A percentile compares a stretch with the other conserved stretches of the same genome.
These are phyloP conservation scores for Asarcornis scutulata DNA, from an alignment of 2,113 vertebrate species.

Conservation along the genomic window DNA sequence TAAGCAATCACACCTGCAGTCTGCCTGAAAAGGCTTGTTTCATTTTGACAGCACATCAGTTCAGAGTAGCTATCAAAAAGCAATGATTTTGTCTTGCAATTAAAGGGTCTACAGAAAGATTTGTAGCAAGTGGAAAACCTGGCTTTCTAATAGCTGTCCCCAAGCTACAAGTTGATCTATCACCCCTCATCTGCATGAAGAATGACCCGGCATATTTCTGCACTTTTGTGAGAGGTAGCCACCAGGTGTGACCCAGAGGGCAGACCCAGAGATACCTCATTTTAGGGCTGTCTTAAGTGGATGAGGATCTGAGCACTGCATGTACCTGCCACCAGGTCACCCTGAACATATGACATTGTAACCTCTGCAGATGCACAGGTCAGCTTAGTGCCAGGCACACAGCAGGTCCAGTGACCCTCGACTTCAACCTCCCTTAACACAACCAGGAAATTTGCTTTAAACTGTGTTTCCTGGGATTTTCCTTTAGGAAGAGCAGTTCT, in stretches of 20 bases:
- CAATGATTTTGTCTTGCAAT: not conserved
- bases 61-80: not conserved
- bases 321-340: accelerated
- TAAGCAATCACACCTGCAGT: not conserved
- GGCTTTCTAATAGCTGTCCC: not conserved
- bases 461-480: not conserved
- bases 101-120: not conserved
- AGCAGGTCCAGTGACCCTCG: not conserved
- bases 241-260: not conserved
- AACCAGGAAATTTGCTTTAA: not conserved
- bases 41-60: not conserved
- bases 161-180: not conserved
- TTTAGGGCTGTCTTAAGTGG: not conserved
- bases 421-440: not conserved
- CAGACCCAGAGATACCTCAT: not conserved
- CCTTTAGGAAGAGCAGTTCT: not conserved
- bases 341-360: not conserved
- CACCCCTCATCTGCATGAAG: not conserved
- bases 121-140: not conserved
- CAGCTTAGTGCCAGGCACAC: not conserved
- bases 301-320: not conserved
- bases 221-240: not conserved
- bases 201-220: not conserved
- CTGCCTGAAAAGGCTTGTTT: not conserved
- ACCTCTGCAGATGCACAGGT: not conserved